A percentile compares a stretch with the other conserved stretches of the same genome.
Conservation (phyloP, 2,888 invertebrate genomes). For the Agonum fuliginosum region DNA sequence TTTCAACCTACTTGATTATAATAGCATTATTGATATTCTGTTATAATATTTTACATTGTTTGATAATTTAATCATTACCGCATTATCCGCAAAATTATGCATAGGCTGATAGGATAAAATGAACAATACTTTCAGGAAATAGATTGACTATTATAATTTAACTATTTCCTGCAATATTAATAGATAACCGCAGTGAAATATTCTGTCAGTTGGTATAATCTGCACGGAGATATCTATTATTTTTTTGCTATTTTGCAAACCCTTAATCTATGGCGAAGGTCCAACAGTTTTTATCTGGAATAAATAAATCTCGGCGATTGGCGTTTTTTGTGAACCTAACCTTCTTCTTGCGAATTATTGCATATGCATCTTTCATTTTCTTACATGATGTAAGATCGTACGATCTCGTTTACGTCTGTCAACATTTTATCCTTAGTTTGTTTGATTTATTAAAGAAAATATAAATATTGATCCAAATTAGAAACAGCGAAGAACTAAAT, state of each 20-base stretch:
- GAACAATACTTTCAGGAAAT: no score
- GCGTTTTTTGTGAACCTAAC: not conserved
- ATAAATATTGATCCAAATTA: slow-evolving; percentile 4
- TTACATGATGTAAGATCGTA: not conserved
- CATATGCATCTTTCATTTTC: not conserved
- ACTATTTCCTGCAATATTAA: not conserved
- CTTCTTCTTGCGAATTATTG: not conserved
- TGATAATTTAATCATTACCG: no score
- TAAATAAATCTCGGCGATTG: slow-evolving; percentile 12
- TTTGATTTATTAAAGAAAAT: slow-evolving; percentile 10
- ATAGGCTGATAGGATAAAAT: no score
- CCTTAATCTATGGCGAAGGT: not conserved
- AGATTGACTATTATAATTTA: not conserved
- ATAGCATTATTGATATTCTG: no score
- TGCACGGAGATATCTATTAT: not conserved
- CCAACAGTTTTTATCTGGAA: slow-evolving; percentile 10
- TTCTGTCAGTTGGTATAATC: not conserved
- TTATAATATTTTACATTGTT: no score
- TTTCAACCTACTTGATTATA: no score
- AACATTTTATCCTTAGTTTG: not conserved
- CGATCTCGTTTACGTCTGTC: not conserved
- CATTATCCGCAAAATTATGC: no score
- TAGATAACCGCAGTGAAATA: not conserved
- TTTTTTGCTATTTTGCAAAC: not conserved
- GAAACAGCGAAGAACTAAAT: not conserved